Conservation (phyloP, 2,797 vertebrate genomes). For the Helostoma temminkii region DNA sequence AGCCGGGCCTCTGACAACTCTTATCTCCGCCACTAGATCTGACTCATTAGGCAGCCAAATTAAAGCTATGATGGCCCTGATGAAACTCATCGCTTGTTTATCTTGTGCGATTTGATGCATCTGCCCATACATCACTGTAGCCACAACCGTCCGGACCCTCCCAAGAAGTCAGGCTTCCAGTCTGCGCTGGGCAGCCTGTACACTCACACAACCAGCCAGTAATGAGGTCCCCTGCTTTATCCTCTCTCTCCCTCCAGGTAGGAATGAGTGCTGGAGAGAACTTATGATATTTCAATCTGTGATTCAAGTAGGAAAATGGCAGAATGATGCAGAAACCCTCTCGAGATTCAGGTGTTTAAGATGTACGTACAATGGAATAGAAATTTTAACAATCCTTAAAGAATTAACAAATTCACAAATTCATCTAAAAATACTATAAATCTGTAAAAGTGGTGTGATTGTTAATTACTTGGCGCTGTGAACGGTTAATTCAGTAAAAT, state of each 20-base stretch:
- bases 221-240: constrained; percentile 58
- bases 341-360: constrained; percentile 30
- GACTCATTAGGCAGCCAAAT: constrained; percentile 98
- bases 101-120: constrained; percentile 98
- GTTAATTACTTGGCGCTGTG: not conserved
- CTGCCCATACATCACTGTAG: constrained; percentile 90
- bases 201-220: constrained; percentile 56
- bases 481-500: not conserved
- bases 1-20: constrained; percentile 96
- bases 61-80: constrained; percentile 97
- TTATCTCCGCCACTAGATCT: constrained; percentile 96
- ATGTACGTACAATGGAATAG: constrained; percentile 25
- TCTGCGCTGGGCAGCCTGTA: constrained; percentile 61
- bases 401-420: not conserved
- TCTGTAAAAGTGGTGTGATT: not conserved
- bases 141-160: constrained; percentile 78
- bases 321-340: constrained; percentile 21
- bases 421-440: not conserved
- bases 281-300: constrained; percentile 74
- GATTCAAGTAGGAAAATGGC: constrained; percentile 42
- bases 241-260: constrained; percentile 46
- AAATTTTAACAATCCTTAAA: constrained; percentile 25
- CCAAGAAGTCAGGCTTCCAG: constrained; percentile 80
- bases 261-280: constrained; percentile 53
- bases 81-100: constrained; percentile 98